phyloP scores from a whole-genome alignment of 1,140 invertebrate species.

The Globodera rostochiensis region DNA sequence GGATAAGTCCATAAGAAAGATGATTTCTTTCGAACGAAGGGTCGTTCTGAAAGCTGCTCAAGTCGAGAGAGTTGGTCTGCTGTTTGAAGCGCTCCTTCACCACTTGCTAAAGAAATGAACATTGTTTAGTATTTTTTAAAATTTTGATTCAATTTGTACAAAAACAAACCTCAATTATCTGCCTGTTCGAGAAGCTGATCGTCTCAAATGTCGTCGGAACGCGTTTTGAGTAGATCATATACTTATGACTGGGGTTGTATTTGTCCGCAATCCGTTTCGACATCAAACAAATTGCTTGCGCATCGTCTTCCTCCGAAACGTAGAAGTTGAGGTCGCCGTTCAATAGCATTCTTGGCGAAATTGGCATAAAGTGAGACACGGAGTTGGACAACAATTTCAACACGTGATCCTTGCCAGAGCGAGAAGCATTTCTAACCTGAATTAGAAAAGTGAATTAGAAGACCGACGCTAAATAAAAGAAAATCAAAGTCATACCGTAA shows the following conservation, averaged over 20 bases:
- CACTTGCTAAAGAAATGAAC: constrained; percentile 28
- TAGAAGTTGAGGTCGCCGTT: constrained; percentile 30
- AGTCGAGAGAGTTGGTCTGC: constrained; percentile 40
- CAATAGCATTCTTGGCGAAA: constrained; percentile 28
- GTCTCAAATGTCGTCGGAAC: constrained; percentile 36
- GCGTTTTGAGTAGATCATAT: constrained; percentile 19
- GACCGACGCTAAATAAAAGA: background rate
- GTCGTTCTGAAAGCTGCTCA: constrained; percentile 42
- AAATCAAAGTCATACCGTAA: constrained; percentile 20
- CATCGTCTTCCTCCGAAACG: constrained; percentile 22
- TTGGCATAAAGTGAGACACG: constrained; percentile 28
- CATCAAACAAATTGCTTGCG: constrained; percentile 30
- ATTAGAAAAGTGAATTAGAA: background rate
- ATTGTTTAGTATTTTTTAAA: background rate
- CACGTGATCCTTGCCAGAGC: constrained; percentile 30
- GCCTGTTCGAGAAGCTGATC: constrained; percentile 4
- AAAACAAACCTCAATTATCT: constrained; percentile 34
- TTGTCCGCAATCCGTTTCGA: constrained; percentile 31
- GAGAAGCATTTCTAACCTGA: constrained; percentile 31
- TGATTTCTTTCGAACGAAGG: constrained; percentile 18
- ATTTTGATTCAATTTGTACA: background rate
- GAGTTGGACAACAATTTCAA: constrained; percentile 30
- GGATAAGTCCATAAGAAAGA: constrained; percentile 21
- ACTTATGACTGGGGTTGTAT: constrained; percentile 37
- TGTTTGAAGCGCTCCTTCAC: constrained; percentile 34